These are phyloP conservation scores for Lamproptera curius DNA, from an alignment of 2,888 invertebrate genomes.

Conservation along the genomic window DNA sequence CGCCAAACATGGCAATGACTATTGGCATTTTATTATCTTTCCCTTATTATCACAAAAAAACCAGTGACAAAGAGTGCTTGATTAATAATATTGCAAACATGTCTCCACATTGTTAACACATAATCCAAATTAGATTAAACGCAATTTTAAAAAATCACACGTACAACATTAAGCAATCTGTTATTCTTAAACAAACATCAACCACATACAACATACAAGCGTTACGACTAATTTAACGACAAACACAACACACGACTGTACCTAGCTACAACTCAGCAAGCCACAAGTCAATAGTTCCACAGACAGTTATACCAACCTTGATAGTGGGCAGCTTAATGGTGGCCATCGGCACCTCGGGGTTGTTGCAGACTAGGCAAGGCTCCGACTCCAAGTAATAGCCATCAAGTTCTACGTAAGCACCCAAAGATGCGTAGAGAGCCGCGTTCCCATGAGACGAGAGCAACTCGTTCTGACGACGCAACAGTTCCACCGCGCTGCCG, in stretches of 20 bases:
- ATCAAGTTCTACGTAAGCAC: slow-evolving; percentile 96
- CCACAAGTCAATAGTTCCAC: background rate
- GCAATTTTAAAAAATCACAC: no score
- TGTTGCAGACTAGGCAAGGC: slow-evolving; percentile 98
- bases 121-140: no score
- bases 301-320: slow-evolving; percentile 77
- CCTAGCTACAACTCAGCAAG: slow-evolving; percentile 4
- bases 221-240: no score
- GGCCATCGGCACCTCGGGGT: slow-evolving; percentile 95
- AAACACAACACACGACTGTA: slow-evolving; percentile 8
- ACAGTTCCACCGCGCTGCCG: slow-evolving; percentile 90
- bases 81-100: no score
- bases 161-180: no score
- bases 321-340: slow-evolving; percentile 95
- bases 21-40: no score
- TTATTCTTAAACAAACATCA: background rate
- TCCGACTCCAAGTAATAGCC: slow-evolving; percentile 98
- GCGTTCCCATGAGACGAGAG: slow-evolving; percentile 96
- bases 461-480: slow-evolving; percentile 92
- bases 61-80: no score
- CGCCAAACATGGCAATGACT: no score
- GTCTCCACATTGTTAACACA: no score
- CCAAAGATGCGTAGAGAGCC: slow-evolving; percentile 92
- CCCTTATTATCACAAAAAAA: no score
- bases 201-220: no score